Evolutionary conservation across 92 coral and sea anemone genomes (phyloP).

Genomic region (Ricordea florida): DNA sequence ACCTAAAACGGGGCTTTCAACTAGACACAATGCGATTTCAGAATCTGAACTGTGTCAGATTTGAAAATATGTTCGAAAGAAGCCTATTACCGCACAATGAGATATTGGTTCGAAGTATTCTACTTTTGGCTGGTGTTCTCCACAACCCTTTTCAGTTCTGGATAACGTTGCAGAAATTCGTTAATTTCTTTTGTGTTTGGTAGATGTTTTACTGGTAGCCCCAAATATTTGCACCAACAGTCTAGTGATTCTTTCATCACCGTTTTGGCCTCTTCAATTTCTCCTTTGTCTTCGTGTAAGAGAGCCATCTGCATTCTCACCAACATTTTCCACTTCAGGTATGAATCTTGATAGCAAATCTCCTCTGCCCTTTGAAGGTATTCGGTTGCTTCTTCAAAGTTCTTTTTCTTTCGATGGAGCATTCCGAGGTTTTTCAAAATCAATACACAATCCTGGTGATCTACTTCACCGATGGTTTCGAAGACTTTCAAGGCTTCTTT

Average conservation of each 20-base stretch:
- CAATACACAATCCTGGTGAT: conserved; percentile 8
- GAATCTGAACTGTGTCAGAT: too few relatives aligned
- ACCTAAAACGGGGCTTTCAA: too few relatives aligned
- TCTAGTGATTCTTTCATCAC: conserved; percentile 1
- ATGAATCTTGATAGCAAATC: neutral
- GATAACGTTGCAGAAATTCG: too few relatives aligned
- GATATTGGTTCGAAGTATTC: too few relatives aligned
- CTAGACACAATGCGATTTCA: too few relatives aligned
- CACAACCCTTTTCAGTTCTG: too few relatives aligned
- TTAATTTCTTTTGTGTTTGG: neutral
- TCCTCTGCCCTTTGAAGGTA: neutral
- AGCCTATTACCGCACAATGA: too few relatives aligned
- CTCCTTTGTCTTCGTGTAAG: neutral
- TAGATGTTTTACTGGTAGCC: neutral
- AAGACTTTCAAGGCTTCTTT: neutral
- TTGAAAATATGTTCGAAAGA: too few relatives aligned
- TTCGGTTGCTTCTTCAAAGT: neutral
- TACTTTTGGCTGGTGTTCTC: too few relatives aligned
- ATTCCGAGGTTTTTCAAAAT: neutral
- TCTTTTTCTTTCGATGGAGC: neutral
- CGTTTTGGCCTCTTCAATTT: neutral
- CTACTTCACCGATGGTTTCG: neutral
- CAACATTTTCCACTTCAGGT: conserved; percentile 10
- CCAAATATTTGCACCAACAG: neutral
- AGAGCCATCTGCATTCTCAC: conserved; percentile 23